phyloP scores from a whole-genome alignment of 2,888 invertebrate genomes.

The Fissipunctia ypsillon region DNA sequence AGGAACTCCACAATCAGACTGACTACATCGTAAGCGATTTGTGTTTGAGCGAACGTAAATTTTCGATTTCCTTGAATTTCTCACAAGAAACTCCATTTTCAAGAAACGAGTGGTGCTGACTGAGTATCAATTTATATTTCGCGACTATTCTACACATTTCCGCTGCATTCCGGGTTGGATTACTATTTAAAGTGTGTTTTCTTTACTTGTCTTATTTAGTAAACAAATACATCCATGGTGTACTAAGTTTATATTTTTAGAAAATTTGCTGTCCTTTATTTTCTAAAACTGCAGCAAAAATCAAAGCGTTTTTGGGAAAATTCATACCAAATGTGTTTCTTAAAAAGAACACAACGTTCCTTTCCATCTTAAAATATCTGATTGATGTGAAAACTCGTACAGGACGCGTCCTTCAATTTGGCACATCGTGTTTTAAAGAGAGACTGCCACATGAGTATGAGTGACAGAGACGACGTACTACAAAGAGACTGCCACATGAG shows the following conservation, averaged over 20 bases:
- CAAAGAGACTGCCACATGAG: neutral
- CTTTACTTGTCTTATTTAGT: neutral
- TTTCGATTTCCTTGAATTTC: conserved; percentile 54
- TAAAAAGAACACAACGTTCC: neutral
- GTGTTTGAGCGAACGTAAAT: conserved; percentile 61
- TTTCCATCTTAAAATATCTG: neutral
- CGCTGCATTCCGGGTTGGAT: conserved; percentile 19
- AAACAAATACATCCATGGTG: conserved; percentile 6
- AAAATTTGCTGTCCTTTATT: too few relatives aligned
- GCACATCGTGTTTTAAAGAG: neutral
- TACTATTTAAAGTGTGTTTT: conserved; percentile 7
- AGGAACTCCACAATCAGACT: conserved; percentile 19
- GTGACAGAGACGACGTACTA: neutral
- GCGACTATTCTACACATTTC: conserved; percentile 44
- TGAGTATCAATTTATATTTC: conserved; percentile 57
- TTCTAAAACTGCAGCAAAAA: too few relatives aligned
- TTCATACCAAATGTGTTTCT: neutral
- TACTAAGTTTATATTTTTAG: neutral
- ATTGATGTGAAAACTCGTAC: too few relatives aligned
- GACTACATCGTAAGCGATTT: conserved; percentile 46
- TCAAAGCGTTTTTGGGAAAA: too few relatives aligned
- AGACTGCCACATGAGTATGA: neutral
- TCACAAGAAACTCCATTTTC: conserved; percentile 59
- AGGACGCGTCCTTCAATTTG: neutral
- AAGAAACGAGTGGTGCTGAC: conserved; percentile 56